A percentile compares a stretch with the other conserved stretches of the same genome.
Conservation (phyloP, 37 sponge, comb jelly and placozoan species). For the Chondrosia reniformis region DNA sequence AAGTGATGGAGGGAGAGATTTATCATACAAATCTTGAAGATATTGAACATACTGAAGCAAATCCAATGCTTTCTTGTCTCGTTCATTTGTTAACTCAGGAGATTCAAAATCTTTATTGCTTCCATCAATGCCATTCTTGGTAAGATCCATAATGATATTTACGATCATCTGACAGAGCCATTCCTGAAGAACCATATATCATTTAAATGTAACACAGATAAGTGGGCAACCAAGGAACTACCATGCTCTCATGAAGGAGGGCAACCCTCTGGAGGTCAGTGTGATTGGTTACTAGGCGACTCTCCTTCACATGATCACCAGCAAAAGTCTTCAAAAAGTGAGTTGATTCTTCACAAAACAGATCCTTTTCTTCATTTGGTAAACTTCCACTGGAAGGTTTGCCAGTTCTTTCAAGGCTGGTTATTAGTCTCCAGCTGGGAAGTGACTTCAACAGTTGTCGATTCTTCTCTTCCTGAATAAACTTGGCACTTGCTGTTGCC, state of each 20-base stretch:
- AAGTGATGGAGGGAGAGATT: too few relatives aligned
- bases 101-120: not conserved
- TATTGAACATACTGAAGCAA: not conserved
- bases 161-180: not conserved
- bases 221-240: not conserved
- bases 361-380: too few relatives aligned
- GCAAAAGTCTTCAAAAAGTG: conserved; percentile 26
- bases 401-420: not conserved
- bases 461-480: conserved; percentile 62
- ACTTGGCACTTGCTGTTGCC: conserved; percentile 49
- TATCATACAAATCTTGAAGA: too few relatives aligned
- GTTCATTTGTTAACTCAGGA: not conserved
- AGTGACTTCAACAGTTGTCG: conserved; percentile 31
- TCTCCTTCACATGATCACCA: not conserved
- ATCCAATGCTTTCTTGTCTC: not conserved
- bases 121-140: not conserved
- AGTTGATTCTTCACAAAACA: conserved; percentile 19
- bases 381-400: too few relatives aligned
- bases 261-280: conserved; percentile 50
- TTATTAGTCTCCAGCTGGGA: not conserved
- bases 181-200: conserved; percentile 5
- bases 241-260: conserved; percentile 83
- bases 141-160: not conserved
- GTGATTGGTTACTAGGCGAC: conserved; percentile 33
- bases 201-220: not conserved